These are phyloP conservation scores for Pachycephala philippinensis DNA, from an alignment of 2,113 vertebrate genomes.

Conservation along the genomic window DNA sequence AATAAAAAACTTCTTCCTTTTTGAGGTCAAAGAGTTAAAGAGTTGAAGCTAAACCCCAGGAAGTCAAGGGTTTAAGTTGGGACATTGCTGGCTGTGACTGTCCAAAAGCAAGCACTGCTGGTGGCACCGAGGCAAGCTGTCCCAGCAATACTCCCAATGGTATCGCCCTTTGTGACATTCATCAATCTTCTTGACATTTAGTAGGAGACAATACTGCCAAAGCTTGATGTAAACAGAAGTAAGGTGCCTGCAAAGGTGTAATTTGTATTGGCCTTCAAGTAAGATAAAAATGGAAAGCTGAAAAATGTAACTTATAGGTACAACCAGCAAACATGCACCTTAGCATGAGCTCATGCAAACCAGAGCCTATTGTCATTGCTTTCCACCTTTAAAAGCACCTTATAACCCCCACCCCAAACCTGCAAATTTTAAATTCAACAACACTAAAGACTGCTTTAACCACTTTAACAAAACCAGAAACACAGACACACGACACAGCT, in stretches of 20 bases:
- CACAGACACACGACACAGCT: not conserved
- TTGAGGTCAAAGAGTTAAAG: not conserved
- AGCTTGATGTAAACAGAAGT: not conserved
- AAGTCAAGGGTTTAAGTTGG: not conserved
- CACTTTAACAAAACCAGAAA: not conserved
- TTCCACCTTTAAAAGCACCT: not conserved
- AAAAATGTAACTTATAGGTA: not conserved
- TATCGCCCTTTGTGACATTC: not conserved
- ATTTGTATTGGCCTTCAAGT: not conserved
- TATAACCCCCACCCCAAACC: not conserved
- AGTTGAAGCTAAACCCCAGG: not conserved
- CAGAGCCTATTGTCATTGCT: not conserved
- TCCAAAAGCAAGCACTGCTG: not conserved
- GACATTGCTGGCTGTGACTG: not conserved
- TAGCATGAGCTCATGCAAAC: not conserved
- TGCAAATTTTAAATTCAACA: not conserved
- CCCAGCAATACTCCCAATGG: not conserved
- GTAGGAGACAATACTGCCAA: not conserved
- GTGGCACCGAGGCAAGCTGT: not conserved
- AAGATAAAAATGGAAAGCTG: slow-evolving; percentile 26
- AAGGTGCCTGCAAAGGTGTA: not conserved
- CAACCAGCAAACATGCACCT: not conserved
- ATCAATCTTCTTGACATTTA: not conserved
- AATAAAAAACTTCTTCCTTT: not conserved
- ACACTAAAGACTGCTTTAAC: not conserved